A percentile compares a stretch with the other conserved stretches of the same genome.
Conservation (phyloP, 2,113 vertebrate genomes). For the Xiphophorus maculatus region DNA sequence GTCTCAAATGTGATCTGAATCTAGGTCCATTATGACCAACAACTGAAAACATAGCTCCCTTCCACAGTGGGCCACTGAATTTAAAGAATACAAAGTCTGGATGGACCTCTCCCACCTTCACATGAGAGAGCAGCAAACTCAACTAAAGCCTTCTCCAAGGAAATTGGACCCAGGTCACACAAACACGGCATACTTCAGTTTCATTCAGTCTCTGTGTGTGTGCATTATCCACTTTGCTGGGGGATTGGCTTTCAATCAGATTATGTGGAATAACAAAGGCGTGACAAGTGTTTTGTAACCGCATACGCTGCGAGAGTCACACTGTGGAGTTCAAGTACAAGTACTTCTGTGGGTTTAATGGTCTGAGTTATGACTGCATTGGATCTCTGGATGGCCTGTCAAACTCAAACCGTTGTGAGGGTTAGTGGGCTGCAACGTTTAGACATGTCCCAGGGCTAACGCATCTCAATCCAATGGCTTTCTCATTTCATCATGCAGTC, state of each 20-base stretch:
- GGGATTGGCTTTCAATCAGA: slow-evolving; percentile 66
- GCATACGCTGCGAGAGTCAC: slow-evolving; percentile 45
- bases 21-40: slow-evolving; percentile 62
- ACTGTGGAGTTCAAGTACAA: slow-evolving; percentile 37
- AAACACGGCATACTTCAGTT: slow-evolving; percentile 49
- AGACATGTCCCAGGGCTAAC: not conserved
- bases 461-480: not conserved
- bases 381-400: slow-evolving; percentile 9
- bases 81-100: slow-evolving; percentile 59
- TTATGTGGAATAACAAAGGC: slow-evolving; percentile 61
- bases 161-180: slow-evolving; percentile 54
- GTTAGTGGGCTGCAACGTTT: not conserved
- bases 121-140: slow-evolving; percentile 41
- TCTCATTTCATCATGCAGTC: not conserved
- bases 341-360: slow-evolving; percentile 37
- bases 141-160: slow-evolving; percentile 57
- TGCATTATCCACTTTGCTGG: slow-evolving; percentile 45
- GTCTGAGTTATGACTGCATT: slow-evolving; percentile 21
- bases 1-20: slow-evolving; percentile 54
- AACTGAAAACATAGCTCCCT: slow-evolving; percentile 53
- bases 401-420: not conserved
- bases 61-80: slow-evolving; percentile 66
- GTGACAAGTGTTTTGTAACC: slow-evolving; percentile 70
- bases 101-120: slow-evolving; percentile 50
- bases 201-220: slow-evolving; percentile 18